Base-by-base conservation (phyloP, 2,113 vertebrate species). In the Pogonocichla stellata region DNA sequence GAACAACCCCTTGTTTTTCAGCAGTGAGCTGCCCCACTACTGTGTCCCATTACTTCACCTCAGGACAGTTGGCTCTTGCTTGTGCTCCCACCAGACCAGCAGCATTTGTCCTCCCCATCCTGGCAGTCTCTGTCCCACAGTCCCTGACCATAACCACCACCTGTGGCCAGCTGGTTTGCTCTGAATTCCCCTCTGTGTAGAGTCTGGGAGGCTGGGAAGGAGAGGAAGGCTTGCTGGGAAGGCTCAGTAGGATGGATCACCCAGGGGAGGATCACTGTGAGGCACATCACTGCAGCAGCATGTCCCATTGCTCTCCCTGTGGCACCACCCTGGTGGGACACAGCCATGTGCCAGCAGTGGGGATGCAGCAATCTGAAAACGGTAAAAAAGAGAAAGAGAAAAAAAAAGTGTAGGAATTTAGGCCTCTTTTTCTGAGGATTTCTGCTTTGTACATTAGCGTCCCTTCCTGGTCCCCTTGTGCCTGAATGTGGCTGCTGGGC, bases 101-200 rank as follows among this genome's bases (percentile, higher is more conserved):
- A 88, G 12, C 29, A 28, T 42, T 60, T 75, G 4, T 8, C 16
- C 19, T 18, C 8, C 9, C 2, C 5, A 14, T n/a, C 8, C 25
- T 1, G 0, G 22, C 8, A 8, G 28, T 47, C 48, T 65, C 54
- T 69, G 23, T 31, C 29, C 25, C 67, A 20, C 19, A 54, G 62
- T 48, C n/a, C 14, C 51, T 78, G 25, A 57, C 56, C 17, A 5
- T 58, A 48, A 69, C 10, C 31, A 17, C n/a, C 8, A 53, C 34
- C 54, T 3, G 6, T 10, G 12, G 43, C 42, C 43, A n/a, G 8
- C 11, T 6, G 4, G 4, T 65, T 87, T 81, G 47, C 57, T 79
- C 54, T 1, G 65, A 89, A 53, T 89, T n/a, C 31, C 43, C 1
- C 23, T 0, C 1, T 5, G 2, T 7, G 1, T 18, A 23, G 6